Conservation (phyloP, 2,797 vertebrate species). For the Enteromius unitaeniatus region DNA sequence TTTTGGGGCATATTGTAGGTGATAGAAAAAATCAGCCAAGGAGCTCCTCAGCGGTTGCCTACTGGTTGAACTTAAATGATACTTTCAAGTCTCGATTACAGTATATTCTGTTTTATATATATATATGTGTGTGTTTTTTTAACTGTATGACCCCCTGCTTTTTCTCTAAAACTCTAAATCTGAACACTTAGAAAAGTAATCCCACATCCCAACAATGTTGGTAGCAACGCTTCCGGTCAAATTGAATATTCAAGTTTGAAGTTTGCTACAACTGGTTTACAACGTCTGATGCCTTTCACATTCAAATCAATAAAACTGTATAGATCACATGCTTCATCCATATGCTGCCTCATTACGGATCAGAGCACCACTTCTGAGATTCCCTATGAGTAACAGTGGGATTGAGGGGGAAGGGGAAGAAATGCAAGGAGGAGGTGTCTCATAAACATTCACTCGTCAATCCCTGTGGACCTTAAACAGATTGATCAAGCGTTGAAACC, state of each 20-base stretch:
- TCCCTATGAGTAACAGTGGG: slow-evolving; percentile 17
- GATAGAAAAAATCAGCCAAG: neutral
- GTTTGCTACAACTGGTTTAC: neutral
- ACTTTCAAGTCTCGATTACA: neutral
- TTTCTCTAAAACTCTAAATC: neutral
- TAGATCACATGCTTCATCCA: slow-evolving; percentile 6
- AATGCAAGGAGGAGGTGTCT: slow-evolving; percentile 16
- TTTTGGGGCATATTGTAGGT: neutral
- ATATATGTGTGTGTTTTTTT: no score
- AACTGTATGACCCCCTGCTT: neutral
- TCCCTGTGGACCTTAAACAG: slow-evolving; percentile 56
- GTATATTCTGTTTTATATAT: neutral
- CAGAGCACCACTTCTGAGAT: slow-evolving; percentile 1
- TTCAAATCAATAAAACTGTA: slow-evolving; percentile 5
- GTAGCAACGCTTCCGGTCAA: neutral
- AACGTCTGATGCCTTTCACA: slow-evolving; percentile 1
- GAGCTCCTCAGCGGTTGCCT: neutral
- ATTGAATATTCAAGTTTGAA: neutral
- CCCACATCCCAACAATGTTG: neutral
- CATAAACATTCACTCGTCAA: slow-evolving; percentile 63
- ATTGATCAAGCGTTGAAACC: slow-evolving; percentile 67
- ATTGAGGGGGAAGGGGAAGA: neutral
- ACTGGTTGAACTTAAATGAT: neutral
- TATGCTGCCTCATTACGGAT: neutral
- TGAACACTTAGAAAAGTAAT: neutral